Evolutionary conservation across 1,140 invertebrate genomes (phyloP).

Genomic region (Philopotamus ludificatus): DNA sequence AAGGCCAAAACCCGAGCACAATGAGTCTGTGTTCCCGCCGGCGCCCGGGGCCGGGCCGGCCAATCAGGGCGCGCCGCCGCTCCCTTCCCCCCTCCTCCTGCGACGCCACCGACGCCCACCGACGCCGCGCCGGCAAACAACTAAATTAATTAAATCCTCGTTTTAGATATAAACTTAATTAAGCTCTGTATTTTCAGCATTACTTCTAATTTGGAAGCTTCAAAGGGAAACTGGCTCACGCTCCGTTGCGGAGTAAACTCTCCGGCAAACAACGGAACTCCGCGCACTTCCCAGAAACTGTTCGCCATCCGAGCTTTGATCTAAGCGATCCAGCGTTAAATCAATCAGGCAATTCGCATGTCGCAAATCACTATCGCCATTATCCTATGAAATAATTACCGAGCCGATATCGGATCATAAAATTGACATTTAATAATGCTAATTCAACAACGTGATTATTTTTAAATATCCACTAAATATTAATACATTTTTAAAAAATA

Average conservation of each 20-base stretch:
- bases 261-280: constrained; percentile 24
- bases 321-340: background rate
- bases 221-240: constrained; percentile 29
- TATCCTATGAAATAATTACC: too few relatives aligned
- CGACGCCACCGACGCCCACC: constrained; percentile 22
- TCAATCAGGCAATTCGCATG: background rate
- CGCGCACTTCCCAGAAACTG: constrained; percentile 9
- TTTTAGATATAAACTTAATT: constrained; percentile 43
- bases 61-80: constrained; percentile 22
- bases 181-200: constrained; percentile 43
- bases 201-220: constrained; percentile 41
- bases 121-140: constrained; percentile 37
- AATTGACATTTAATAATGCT: too few relatives aligned
- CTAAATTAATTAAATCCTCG: constrained; percentile 43
- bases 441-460: too few relatives aligned
- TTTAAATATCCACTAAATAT: too few relatives aligned
- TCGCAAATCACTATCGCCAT: too few relatives aligned
- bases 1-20: background rate
- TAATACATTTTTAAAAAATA: too few relatives aligned
- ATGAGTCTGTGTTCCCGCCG: background rate
- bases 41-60: constrained; percentile 15
- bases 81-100: constrained; percentile 4
- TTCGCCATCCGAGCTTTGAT: background rate
- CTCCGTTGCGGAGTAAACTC: constrained; percentile 26
- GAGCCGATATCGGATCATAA: too few relatives aligned